Evolutionary conservation across 2,113 vertebrate species (phyloP), one percentile per base, ranked within the genome.

Genomic region (Tachuris rubrigastra): DNA sequence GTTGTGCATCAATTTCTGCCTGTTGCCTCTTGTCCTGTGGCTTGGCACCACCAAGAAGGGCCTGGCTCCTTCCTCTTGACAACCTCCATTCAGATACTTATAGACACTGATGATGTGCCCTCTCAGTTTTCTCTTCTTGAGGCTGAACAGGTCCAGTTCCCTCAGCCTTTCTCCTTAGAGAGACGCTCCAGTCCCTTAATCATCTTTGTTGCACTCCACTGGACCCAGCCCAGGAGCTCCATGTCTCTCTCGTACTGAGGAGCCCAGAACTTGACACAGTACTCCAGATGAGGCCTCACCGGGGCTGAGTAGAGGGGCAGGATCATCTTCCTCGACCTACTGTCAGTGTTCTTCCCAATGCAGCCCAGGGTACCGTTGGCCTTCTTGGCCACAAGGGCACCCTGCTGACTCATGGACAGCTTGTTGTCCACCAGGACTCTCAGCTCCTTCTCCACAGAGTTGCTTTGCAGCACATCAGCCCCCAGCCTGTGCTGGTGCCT

Each of bases 21-120:
- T 1, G 0, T 6, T 53, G 19, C 5, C 4, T 33, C 53, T 60
- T 33, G 46, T 39, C 27, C 22, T 46, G 6, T 12, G 27, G 9
- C 22, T 33, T 44, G 33, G 37, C 37, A 44, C 2, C 22, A 37
- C 27, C 0, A 1, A 59, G 44, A 67, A 59, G 0, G 0, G 52
- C 10, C 62, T 44, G 7, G 2, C 6, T 68, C 31, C 27, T 68
- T 35, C 9, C 17, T 42, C 21, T 23, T 86, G 22, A 37, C 9
- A 27, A 6, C 25, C 11, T 60, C 7, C 31, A 5, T 17, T 42
- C 52, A 68, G 6, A 52, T 33, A 33, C 5, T 44, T 19, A 10
- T 1, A 47, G 15, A 20, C 2, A 3, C 1, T 16, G 20, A 66
- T 50, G 12, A 42, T 20, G 17, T 19, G 6, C 5, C 7, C 6